Base-by-base conservation (phyloP, 2,888 invertebrate species). In the Poecilobothrus nobilitatus region DNA sequence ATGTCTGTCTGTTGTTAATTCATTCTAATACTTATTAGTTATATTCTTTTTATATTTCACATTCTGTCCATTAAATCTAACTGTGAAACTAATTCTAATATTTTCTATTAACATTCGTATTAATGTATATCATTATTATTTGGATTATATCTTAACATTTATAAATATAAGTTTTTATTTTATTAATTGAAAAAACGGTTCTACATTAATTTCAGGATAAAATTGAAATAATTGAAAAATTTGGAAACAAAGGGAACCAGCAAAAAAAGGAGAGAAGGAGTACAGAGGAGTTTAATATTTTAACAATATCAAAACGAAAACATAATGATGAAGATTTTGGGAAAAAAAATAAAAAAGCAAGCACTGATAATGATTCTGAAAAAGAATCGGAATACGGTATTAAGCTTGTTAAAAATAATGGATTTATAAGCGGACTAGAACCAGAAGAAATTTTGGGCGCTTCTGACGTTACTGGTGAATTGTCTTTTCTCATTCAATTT, bases 401-500 rank as follows among this genome's bases (percentile, higher is more conserved):
- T 21, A 72, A 72, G 67, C 82, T 83, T 9, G 76, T 76, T 71
- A 77, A 78, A 64, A 84, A 83, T 73, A 86, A 86, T 10, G 94
- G 93, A 6, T 94, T 94, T 76, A 92, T 91, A 65, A 85, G 90
- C 72, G 91, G 91, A 4, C 82, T 92, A 2, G 90, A 91, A 72
- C 92, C 95, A 3, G 94, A 95, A 75, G 91, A 91, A 78, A 94
- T 95, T 71, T 90, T 95, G 74, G 95, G 95, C 74, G 89, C 88
- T 44, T 89, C 90, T 10, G 90, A 91, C 77, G 87, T 88, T 4
- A 87, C 85, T 71, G 91, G 91, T 1, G 88, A 90, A 74, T 82
- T 91, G 1, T 89, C 95, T 91, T 97, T 97, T 81, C 84, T 97
- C 44, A 91, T 97, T 83, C 97, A 97, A 81, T 97, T 94, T 89